Percentiles rank a stretch among this genome's conserved stretches.
These are phyloP conservation scores for Erebia palarica DNA, from an alignment of 2,888 invertebrate genomes.

Conservation along the genomic window DNA sequence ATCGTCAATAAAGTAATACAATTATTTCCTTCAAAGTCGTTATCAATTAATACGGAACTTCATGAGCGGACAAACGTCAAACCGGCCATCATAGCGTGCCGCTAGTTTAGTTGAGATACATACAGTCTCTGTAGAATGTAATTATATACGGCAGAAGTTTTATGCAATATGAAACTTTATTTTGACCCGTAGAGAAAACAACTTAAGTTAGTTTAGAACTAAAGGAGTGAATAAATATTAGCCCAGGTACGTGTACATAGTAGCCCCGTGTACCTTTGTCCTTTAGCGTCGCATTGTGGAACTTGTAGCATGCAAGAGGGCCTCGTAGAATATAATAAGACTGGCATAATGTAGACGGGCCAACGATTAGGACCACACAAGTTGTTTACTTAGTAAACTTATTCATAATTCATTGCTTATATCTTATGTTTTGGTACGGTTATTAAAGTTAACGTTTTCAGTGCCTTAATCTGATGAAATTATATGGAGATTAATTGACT, in stretches of 20 bases:
- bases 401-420: not conserved
- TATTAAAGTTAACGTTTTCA: too few species aligned
- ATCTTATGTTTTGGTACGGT: too few species aligned
- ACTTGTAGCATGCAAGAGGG: slow-evolving; percentile 63
- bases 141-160: not conserved
- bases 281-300: slow-evolving; percentile 61
- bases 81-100: too few species aligned
- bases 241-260: slow-evolving; percentile 56
- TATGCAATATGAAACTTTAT: slow-evolving; percentile 33
- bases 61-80: too few species aligned
- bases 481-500: too few species aligned
- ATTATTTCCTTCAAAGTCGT: too few species aligned
- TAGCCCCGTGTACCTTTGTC: slow-evolving; percentile 52
- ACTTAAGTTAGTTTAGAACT: slow-evolving; percentile 11
- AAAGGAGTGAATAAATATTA: slow-evolving; percentile 52
- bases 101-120: too few species aligned
- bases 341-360: slow-evolving; percentile 61
- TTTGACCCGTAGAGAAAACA: slow-evolving; percentile 40
- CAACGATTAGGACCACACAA: slow-evolving; percentile 40
- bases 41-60: too few species aligned
- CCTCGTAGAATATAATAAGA: slow-evolving; percentile 79
- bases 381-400: not conserved
- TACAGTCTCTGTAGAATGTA: not conserved
- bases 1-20: too few species aligned
- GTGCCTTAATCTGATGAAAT: too few species aligned